phyloP scores from a whole-genome alignment of 2,113 vertebrate genomes.

The Nettapus auritus region DNA sequence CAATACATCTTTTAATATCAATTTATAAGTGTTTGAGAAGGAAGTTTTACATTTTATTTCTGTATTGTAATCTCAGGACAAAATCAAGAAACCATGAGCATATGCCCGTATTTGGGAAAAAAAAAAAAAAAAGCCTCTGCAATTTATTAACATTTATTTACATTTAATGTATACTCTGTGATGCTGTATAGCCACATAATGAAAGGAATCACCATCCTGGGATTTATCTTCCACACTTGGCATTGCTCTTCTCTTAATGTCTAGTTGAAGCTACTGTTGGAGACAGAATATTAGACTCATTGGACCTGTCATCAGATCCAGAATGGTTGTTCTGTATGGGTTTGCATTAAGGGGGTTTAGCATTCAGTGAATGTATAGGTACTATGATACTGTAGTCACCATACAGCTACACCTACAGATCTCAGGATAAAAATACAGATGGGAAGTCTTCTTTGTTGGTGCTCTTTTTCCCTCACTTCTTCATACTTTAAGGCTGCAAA shows the following conservation, averaged over 20 bases:
- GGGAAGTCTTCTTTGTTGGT: neutral
- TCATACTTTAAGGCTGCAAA: neutral
- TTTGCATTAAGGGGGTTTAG: neutral
- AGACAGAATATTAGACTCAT: neutral
- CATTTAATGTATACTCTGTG: neutral
- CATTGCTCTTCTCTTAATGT: neutral
- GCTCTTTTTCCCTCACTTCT: neutral
- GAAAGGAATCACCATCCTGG: neutral
- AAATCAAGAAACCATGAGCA: neutral
- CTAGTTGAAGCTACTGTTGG: neutral
- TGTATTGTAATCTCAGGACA: neutral
- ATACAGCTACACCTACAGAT: neutral
- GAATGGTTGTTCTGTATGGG: neutral
- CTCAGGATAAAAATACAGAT: neutral
- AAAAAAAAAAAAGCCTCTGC: neutral
- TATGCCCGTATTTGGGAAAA: neutral
- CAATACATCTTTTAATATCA: neutral
- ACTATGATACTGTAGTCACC: neutral
- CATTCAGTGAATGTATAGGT: neutral
- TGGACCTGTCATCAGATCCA: neutral
- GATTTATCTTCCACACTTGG: neutral
- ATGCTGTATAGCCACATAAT: neutral
- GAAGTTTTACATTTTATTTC: neutral
- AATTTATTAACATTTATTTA: constrained; percentile 6
- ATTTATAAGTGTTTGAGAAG: constrained; percentile 14